Base-by-base conservation (phyloP, 2,113 vertebrate genomes). In the Neomonachus schauinslandi region DNA sequence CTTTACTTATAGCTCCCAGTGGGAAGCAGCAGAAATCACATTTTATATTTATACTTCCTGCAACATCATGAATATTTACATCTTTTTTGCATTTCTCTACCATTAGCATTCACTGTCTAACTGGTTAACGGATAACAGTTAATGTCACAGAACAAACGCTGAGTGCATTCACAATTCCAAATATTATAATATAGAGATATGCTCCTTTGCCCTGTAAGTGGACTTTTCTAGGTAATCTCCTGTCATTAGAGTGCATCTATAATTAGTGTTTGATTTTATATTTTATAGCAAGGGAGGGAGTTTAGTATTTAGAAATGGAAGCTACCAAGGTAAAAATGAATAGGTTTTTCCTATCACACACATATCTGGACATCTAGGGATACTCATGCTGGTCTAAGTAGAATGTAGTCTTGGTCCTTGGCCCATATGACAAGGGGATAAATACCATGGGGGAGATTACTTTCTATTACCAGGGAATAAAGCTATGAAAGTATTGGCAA, bases 41-140 rank as follows among this genome's bases (percentile, higher is more conserved):
- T 69, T 65, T 92, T 94, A 86, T 67, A 91, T 89, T 82, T 87
- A 21, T 59, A 91, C 91, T 97, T 98, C 67, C 77, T 89, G 65
- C 15, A 82, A 5, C 65, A 93, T 88, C 46, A 5, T 92, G 65
- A 96, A 92, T 89, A 86, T 76, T 91, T 96, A 89, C 83, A 88
- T 94, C 3, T 36, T 53, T 10, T 59, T 95, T 85, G 22, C 2
- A 89, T 79, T 51, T 92, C 4, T 89, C 2, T 96, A 31, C 22
- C 10, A 65, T 92, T 94, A 96, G 0, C 7, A 69, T 96, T 97
- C 57, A 88, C 65, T 65, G 28, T 82, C 53, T 69, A 82, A 28
- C 59, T 82, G 28, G 7, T n/a, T 97, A 85, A 85, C 7, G 12
- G 51, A 26, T 72, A 94, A 7, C 31, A 91, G 85, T 26, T 90